Conservation (phyloP, 2,888 invertebrate genomes). For the Diarsia rubi region DNA sequence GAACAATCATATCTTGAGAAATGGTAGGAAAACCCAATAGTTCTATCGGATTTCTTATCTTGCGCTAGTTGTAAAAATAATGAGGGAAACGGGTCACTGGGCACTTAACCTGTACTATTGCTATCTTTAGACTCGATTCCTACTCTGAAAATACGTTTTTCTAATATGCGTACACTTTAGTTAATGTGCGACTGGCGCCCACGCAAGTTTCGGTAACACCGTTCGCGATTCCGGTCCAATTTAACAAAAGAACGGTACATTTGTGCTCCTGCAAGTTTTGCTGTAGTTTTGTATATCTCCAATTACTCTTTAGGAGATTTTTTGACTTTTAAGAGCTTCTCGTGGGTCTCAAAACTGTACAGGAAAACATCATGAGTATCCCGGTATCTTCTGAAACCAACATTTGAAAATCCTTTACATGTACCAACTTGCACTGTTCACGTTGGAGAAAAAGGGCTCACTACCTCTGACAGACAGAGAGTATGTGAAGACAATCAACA, state of each 20-base stretch:
- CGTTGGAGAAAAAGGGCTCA: background rate
- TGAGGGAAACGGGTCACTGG: conserved; percentile 33
- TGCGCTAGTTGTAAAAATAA: conserved; percentile 18
- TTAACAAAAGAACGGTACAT: background rate
- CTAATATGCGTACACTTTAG: conserved; percentile 4
- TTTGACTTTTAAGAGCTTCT: background rate
- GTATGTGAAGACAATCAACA: background rate
- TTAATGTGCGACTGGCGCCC: conserved; percentile 14
- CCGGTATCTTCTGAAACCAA: background rate
- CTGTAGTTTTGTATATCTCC: background rate
- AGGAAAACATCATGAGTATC: background rate
- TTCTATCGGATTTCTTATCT: conserved; percentile 14
- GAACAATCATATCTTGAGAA: background rate
- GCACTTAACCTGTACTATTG: conserved; percentile 30
- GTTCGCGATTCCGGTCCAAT: conserved; percentile 7
- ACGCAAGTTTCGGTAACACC: conserved; percentile 22
- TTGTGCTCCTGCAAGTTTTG: background rate
- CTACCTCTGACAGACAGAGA: background rate
- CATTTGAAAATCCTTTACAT: background rate
- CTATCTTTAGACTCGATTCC: conserved; percentile 27
- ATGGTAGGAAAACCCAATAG: conserved; percentile 15
- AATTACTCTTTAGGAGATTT: background rate
- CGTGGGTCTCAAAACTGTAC: conserved; percentile 3
- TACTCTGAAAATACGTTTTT: conserved; percentile 24
- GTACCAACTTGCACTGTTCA: background rate